Base-by-base conservation (phyloP, 2,113 vertebrate species). In the Trematocara zebra region DNA sequence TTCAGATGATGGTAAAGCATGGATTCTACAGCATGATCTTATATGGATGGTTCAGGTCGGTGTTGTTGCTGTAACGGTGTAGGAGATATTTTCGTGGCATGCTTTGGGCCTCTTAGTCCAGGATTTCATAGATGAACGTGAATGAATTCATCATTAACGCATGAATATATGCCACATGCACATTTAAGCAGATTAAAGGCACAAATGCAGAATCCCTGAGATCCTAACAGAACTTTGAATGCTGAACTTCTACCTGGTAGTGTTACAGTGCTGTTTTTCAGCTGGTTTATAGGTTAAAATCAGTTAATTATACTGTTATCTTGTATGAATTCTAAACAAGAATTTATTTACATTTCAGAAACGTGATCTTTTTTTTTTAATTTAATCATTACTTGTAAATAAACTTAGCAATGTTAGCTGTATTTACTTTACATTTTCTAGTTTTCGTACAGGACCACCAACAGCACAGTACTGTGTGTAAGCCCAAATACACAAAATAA, bases 101-200 rank as follows among this genome's bases (percentile, higher is more conserved):
- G 11, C 61, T 20, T 14, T 67, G 35, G 35, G 4, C 11, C 2
- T 14, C 61, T 67, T 67, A 67, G 33, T 57, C 56, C 56, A 57
- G 8, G 0, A 57, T 57, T 57, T 57, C 56, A 57, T 57, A 2
- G 14, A 17, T 57, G 7, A 57, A 0, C 14, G 7, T 57, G 12
- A 9, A 31, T 57, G 26, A 57, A 57, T 57, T 31, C 0, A 57
- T 57, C 12, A 0, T 57, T 57, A 57, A 57, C 0, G 4, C 0
- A 54, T 54, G 52, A 54, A 12, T 54, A 54, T 54, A 23, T 54
- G n/a, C 20, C 20, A 23, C 52, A 54, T 54, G 11, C 1, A 54
- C 52, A 54, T 54, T 54, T 54, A 23, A 54, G 52, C 52, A 54
- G 52, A 14, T 2, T 31, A 31, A 57, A 57, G 56, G 56, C 56